These are phyloP conservation scores for Petrophora chlorosata DNA, from an alignment of 2,888 invertebrate species.

Conservation along the genomic window DNA sequence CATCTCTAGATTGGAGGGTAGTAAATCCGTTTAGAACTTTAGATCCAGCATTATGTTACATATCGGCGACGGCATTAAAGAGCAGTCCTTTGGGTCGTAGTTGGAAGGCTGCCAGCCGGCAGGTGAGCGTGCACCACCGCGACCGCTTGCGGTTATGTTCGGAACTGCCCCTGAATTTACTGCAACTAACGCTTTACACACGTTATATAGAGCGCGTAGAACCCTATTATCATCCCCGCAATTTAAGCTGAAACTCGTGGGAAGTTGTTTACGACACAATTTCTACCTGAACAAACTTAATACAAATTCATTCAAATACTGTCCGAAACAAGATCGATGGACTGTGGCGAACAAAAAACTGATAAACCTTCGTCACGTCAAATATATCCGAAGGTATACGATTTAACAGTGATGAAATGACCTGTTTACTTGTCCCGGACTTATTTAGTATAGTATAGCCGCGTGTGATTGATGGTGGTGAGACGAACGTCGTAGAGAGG, in stretches of 20 bases:
- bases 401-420: slow-evolving; percentile 47
- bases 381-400: slow-evolving; percentile 37
- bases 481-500: slow-evolving; percentile 15
- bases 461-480: slow-evolving; percentile 53
- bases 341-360: slow-evolving; percentile 23
- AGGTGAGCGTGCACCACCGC: slow-evolving; percentile 57
- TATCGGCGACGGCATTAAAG: slow-evolving; percentile 32
- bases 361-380: slow-evolving; percentile 46
- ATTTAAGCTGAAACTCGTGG: slow-evolving; percentile 10
- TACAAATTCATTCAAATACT: slow-evolving; percentile 27
- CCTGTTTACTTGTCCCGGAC: slow-evolving; percentile 41
- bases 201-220: slow-evolving; percentile 15
- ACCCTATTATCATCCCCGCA: slow-evolving; percentile 20
- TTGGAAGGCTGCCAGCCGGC: slow-evolving; percentile 59
- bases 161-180: slow-evolving; percentile 43
- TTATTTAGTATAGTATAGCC: slow-evolving; percentile 34
- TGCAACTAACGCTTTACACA: slow-evolving; percentile 32
- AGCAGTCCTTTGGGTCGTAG: slow-evolving; percentile 36
- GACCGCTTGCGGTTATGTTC: slow-evolving; percentile 50
- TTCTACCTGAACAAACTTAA: slow-evolving; percentile 16
- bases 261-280: slow-evolving; percentile 9
- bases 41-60: slow-evolving; percentile 37
- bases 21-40: slow-evolving; percentile 41
- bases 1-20: slow-evolving; percentile 47
- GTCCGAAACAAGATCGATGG: slow-evolving; percentile 32